Base-by-base conservation (phyloP, 2,113 vertebrate species). In the Mastomys coucha region DNA sequence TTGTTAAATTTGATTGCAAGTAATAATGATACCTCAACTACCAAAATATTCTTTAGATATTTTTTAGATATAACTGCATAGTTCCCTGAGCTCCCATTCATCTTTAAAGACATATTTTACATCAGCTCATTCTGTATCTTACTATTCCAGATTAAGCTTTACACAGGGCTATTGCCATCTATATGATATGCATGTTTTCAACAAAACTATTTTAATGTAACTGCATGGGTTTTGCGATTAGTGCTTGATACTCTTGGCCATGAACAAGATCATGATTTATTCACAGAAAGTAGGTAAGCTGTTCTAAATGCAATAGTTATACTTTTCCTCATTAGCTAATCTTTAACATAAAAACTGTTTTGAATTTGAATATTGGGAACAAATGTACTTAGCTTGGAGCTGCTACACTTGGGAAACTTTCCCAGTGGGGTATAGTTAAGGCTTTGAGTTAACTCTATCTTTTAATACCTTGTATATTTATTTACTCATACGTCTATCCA, bases 1-100 rank as follows among this genome's bases (percentile, higher is more conserved):
- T 76, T 91, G 13, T 53, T 78, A 91, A 91, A 84, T 73, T 80
- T 24, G 0, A 88, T 90, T 97, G 96, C 53, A 96, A 75, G 3
- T 87, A 91, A 84, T 60, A 1, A 69, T 93, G 53, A 96, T 65
- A 89, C 39, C 56, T 85, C 65, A n/a, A 45, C 4, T 89, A 89
- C 36, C 36, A 80, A 88, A 88, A 85, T 93, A 80, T 63, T n/a
- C 88, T 93, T 96, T 89, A 49, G 31, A 69, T 87, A 5, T 4
- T 28, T 84, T 84, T 81, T n/a, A 81, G 19, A 22, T 36, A n/a
- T 24, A 58, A 76, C 63, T 89, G 26, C 70, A 91, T 49, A 58
- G 12, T 58, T 94, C 2, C 86, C 20, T 84, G 39, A 92, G 65
- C 2, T 49, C 33, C 53, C 11, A 70, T 51, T 78, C 7, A 49